Conservation (phyloP, 2,113 vertebrate genomes). For the Hippocampus abdominalis region DNA sequence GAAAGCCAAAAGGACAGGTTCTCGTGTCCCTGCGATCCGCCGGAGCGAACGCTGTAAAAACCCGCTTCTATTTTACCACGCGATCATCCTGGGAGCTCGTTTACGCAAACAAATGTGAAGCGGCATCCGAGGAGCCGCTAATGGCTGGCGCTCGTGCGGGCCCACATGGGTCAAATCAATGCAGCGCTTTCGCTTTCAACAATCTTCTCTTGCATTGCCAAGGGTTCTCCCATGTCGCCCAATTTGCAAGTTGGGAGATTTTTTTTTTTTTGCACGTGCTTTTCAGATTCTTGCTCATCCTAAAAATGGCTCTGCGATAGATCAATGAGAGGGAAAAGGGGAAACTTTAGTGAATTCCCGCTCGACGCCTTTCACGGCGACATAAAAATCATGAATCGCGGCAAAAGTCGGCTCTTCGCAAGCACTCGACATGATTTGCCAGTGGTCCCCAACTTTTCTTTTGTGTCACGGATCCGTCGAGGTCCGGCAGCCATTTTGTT, state of each 20-base stretch:
- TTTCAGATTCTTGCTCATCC: slow-evolving; percentile 41
- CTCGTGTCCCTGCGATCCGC: slow-evolving; percentile 43
- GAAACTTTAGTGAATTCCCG: neutral
- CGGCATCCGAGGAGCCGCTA: slow-evolving; percentile 64
- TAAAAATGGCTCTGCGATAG: slow-evolving; percentile 26
- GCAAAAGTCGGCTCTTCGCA: neutral
- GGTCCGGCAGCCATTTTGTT: no score
- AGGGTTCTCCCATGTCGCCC: slow-evolving; percentile 63
- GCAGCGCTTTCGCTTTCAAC: slow-evolving; percentile 58
- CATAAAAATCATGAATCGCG: neutral
- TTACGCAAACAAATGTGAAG: slow-evolving; percentile 63
- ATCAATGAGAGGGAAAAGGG: neutral
- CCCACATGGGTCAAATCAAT: slow-evolving; percentile 76
- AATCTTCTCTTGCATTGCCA: slow-evolving; percentile 68
- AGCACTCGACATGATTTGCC: neutral
- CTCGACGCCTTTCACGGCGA: slow-evolving; percentile 3
- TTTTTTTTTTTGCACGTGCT: slow-evolving; percentile 35
- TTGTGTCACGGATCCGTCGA: no score
- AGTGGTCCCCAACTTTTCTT: no score
- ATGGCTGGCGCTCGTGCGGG: slow-evolving; percentile 62
- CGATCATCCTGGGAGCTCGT: slow-evolving; percentile 62
- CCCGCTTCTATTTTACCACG: slow-evolving; percentile 30
- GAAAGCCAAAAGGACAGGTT: slow-evolving; percentile 60
- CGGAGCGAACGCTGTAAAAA: slow-evolving; percentile 49
- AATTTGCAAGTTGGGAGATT: slow-evolving; percentile 69